Evolutionary conservation across 2,888 invertebrate genomes (phyloP), one percentile per base, ranked within the genome.

Genomic region (Euproctis similis): DNA sequence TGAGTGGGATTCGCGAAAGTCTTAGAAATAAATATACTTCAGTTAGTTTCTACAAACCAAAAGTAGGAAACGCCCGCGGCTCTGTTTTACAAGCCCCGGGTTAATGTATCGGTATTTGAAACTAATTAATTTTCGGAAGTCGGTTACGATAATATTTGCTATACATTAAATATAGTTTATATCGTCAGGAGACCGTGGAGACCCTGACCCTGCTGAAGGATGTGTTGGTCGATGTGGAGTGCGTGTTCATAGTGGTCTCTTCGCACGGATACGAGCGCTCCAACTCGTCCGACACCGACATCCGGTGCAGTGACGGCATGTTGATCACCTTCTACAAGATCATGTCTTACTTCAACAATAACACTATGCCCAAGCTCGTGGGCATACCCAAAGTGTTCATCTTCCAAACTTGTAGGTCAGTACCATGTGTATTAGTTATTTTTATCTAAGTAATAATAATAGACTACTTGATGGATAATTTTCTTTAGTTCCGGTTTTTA

Each of bases 371-470:
- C 1, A 56, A 62, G 29, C 73, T 92, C 34, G 50, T 61, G 6
- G 75, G 85, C 28, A 88, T 90, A 52, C 92, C 92, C 11, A 92
- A 92, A 72, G 87, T 92, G 30, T 89, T 92, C 55, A 84, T 92
- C 34, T 91, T 92, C 56, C 92, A 92, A 56, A 87, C 88, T 42
- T 92, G 92, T 68, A 86, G 90, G 88, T 80, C 2, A 36, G 55
- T 40, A 4, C 3, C 30, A 12, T n/a, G n/a, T n/a, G n/a, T n/a
- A n/a, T n/a, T n/a, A n/a, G n/a, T n/a, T n/a, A n/a, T n/a, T n/a
- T n/a, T n/a, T n/a, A n/a, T n/a, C n/a, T n/a, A n/a, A n/a, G n/a
- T n/a, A n/a, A n/a, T n/a, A n/a, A n/a, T n/a, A n/a, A n/a, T n/a
- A n/a, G n/a, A n/a, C n/a, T n/a, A n/a, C n/a, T n/a, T n/a, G n/a